Evolutionary conservation across 2,888 invertebrate species (phyloP).

Genomic region (Prenolepis imparis): DNA sequence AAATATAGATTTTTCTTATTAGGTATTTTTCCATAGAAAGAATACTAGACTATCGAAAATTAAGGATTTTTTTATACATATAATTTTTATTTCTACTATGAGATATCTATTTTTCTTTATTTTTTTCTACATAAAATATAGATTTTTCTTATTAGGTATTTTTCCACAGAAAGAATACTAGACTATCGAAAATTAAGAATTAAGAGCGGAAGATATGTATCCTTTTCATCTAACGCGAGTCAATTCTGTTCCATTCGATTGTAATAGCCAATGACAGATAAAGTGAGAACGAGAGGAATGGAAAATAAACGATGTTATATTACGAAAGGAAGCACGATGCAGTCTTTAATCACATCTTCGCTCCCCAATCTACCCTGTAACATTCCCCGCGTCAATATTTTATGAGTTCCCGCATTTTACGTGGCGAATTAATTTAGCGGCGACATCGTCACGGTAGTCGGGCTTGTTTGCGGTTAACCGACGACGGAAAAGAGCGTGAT

Average conservation of each 20-base stretch:
- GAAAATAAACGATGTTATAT: constrained; percentile 49
- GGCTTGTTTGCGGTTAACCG: constrained; percentile 40
- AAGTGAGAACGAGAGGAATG: not conserved
- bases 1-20: not conserved
- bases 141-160: not conserved
- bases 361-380: not conserved
- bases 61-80: not conserved
- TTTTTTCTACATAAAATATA: not conserved
- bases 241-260: constrained; percentile 25
- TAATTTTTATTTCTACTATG: not conserved
- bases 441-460: constrained; percentile 21
- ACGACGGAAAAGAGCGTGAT: constrained; percentile 24
- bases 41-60: not conserved
- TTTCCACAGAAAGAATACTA: not conserved
- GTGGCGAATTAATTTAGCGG: constrained; percentile 37
- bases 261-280: not conserved
- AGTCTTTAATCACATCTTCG: constrained; percentile 45
- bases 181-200: not conserved
- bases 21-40: not conserved
- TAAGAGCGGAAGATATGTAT: not conserved
- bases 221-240: not conserved
- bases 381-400: constrained; percentile 38
- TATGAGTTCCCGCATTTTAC: constrained; percentile 22
- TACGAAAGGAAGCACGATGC: constrained; percentile 5
- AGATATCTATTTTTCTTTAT: not conserved